Base-by-base conservation (phyloP, 2,888 invertebrate genomes). In the Helicoverpa assulta region DNA sequence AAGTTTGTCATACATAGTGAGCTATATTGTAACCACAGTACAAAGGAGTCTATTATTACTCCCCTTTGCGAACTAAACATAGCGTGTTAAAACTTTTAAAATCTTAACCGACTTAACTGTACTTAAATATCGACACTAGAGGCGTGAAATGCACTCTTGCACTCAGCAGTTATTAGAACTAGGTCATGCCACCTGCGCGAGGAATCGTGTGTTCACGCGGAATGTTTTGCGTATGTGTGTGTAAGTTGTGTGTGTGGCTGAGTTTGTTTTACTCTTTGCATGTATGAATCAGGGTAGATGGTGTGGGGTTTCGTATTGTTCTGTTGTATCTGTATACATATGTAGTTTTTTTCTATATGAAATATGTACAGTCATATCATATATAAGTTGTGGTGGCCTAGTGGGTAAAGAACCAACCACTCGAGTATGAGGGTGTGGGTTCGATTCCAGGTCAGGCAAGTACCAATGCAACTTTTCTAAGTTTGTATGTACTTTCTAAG, bases 151-250 rank as follows among this genome's bases (percentile, higher is more conserved):
- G 80, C 83, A 80, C 78, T 84, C 71, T 77, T 72, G 69, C 63
- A 81, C 50, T 63, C 63, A 53, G 47, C 18, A 65, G 68, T 70
- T 68, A 63, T 70, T 59, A 59, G 51, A 85, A 82, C 76, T 85
- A 57, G 84, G 85, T 84, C 83, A 82, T 64, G 67, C 63, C 81
- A 72, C 74, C 78, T 75, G 77, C 59, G 59, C 67, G 18, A 21
- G 19, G 50, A 14, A 43, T 50, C 33, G 19, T 14, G 51, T 60
- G 63, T 63, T 56, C 50, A 60, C 29, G 26, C 21, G 51, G 56
- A 67, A 47, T 47, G 6, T 56, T 10, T 2, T 61, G 56, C 40
- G 29, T 66, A n/a, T 37, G 19, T 26, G 21, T 19, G 3, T 54
- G 40, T 43, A 19, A 3, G 58, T 29, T 1, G 5, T 7, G 7